Evolutionary conservation across 2,888 invertebrate genomes (phyloP).

Genomic region (Melieria crassipennis): DNA sequence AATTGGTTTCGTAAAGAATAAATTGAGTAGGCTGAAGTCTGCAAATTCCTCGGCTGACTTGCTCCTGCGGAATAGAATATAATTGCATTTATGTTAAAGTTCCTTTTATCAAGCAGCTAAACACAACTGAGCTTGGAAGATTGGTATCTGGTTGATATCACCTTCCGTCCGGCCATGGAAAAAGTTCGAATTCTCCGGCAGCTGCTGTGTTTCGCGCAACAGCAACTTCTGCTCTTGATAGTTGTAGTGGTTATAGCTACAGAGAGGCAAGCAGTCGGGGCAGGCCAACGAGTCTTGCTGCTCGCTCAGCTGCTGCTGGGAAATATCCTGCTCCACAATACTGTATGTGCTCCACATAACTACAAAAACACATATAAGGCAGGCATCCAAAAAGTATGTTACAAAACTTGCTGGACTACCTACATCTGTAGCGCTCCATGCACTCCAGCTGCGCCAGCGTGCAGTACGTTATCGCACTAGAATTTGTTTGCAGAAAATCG

Average conservation of each 20-base stretch:
- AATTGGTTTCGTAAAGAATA: conserved; percentile 45
- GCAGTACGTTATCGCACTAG: conserved; percentile 44
- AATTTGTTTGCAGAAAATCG: conserved; percentile 31
- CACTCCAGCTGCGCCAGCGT: conserved; percentile 51
- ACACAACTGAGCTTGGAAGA: not conserved
- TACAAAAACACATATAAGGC: conserved; percentile 39
- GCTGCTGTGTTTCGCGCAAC: conserved; percentile 26
- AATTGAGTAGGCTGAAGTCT: conserved; percentile 43
- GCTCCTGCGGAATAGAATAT: conserved; percentile 14
- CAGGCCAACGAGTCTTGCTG: conserved; percentile 44
- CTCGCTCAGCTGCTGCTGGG: conserved; percentile 35
- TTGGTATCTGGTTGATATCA: no score
- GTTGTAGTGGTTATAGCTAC: conserved; percentile 49
- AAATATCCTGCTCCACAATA: conserved; percentile 16
- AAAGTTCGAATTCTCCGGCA: conserved; percentile 25
- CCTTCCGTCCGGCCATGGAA: conserved; percentile 27
- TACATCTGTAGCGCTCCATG: conserved; percentile 50
- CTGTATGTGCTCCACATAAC: conserved; percentile 45
- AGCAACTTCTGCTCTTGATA: conserved; percentile 41
- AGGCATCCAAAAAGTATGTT: not conserved
- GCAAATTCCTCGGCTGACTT: conserved; percentile 16
- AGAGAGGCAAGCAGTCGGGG: conserved; percentile 51
- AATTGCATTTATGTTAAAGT: not conserved
- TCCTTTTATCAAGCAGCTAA: not conserved
- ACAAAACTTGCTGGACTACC: not conserved